phyloP scores from a whole-genome alignment of 1,140 invertebrate genomes.

The Drosophila tsacasi region DNA sequence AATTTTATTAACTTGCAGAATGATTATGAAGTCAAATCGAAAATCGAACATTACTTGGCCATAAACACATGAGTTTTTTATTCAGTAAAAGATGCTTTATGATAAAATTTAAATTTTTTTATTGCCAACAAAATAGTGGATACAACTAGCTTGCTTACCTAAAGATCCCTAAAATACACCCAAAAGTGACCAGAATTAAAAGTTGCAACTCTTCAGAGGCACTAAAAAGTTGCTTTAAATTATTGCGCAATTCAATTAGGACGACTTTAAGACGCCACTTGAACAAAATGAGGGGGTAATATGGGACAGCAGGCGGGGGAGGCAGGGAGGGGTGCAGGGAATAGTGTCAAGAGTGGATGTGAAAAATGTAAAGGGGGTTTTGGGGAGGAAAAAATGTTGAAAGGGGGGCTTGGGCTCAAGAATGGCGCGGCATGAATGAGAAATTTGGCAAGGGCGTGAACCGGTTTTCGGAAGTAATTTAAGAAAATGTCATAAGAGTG shows the following conservation, averaged over 20 bases:
- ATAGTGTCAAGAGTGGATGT: slow-evolving; percentile 13
- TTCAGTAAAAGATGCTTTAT: too few relatives aligned
- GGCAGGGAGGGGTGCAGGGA: not conserved
- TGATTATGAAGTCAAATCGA: too few relatives aligned
- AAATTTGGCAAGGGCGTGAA: slow-evolving; percentile 43
- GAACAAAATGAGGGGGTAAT: slow-evolving; percentile 3
- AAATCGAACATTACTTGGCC: too few relatives aligned
- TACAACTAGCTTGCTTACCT: not conserved
- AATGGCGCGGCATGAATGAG: slow-evolving; percentile 29
- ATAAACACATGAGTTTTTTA: too few relatives aligned
- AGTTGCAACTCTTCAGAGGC: not conserved
- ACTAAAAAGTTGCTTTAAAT: slow-evolving; percentile 27
- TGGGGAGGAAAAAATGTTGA: too few relatives aligned
- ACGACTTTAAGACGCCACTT: slow-evolving; percentile 40
- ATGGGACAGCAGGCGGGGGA: not conserved
- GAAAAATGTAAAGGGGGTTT: not conserved
- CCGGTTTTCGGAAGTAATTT: slow-evolving; percentile 46
- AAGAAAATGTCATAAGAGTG: slow-evolving; percentile 48
- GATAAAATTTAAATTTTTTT: not conserved
- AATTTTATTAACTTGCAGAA: too few relatives aligned
- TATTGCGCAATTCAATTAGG: slow-evolving; percentile 44
- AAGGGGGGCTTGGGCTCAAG: not conserved
- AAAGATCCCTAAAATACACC: not conserved
- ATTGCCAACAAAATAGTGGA: rapidly evolving
- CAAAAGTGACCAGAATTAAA: not conserved